Percentiles rank a stretch among this genome's conserved stretches.
Evolutionary conservation across 2,797 vertebrate species (phyloP).

Genomic region (Eulemur coronatus): DNA sequence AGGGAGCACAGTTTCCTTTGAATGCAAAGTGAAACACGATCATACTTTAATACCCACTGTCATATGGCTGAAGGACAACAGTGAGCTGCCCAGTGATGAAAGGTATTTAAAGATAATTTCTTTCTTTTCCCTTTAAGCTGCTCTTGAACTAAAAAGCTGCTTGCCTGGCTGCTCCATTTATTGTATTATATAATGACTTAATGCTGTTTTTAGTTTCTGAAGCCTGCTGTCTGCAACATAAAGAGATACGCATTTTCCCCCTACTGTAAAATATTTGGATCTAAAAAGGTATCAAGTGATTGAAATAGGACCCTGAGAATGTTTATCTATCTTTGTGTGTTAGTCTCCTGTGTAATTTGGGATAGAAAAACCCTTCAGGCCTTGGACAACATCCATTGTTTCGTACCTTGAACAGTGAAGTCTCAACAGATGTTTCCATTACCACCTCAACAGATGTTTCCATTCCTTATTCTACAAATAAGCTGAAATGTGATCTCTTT

Average conservation of each 20-base stretch:
- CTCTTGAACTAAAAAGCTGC: background rate
- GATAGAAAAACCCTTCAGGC: constrained; percentile 15
- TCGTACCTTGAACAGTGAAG: constrained; percentile 1
- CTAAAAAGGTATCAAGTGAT: background rate
- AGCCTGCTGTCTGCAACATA: constrained; percentile 4
- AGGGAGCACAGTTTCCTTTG: constrained; percentile 90
- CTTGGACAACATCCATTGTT: background rate
- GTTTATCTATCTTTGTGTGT: background rate
- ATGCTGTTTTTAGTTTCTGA: background rate
- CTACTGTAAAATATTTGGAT: background rate
- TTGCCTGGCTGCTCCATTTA: too few relatives aligned
- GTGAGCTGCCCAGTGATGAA: constrained; percentile 92
- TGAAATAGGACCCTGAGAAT: constrained; percentile 55
- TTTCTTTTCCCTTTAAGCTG: constrained; percentile 52
- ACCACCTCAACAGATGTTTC: constrained; percentile 49
- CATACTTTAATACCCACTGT: constrained; percentile 88
- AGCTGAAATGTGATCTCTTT: background rate
- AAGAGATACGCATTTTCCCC: background rate
- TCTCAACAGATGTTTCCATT: constrained; percentile 15
- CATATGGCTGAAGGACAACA: constrained; percentile 93
- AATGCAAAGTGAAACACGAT: constrained; percentile 96
- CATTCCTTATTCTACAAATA: constrained; percentile 20
- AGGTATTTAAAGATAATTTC: constrained; percentile 86
- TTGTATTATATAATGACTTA: background rate
- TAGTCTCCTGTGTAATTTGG: constrained; percentile 22